Percentiles rank a stretch among this genome's conserved stretches.
phyloP scores from a whole-genome alignment of 2,888 invertebrate species.

The Quadriops clusia region DNA sequence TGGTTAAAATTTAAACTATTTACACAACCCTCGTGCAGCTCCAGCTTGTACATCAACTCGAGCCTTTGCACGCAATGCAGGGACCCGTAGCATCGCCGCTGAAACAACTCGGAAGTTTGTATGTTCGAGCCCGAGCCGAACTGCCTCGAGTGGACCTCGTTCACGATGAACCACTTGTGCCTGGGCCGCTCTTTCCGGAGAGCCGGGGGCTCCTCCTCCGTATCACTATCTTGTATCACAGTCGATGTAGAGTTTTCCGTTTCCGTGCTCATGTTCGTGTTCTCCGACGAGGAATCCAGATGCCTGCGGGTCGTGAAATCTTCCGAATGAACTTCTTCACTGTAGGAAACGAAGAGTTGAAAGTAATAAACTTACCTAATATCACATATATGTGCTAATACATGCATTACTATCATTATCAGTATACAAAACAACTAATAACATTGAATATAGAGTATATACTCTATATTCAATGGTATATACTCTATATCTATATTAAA shows the following conservation, averaged over 20 bases:
- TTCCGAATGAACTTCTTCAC: constrained; percentile 7
- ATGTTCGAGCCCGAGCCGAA: constrained; percentile 40
- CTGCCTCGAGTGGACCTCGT: constrained; percentile 55
- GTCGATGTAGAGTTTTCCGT: constrained; percentile 14
- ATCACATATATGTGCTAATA: too few species aligned
- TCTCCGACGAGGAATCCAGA: constrained; percentile 10
- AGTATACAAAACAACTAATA: too few species aligned
- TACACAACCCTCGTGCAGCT: constrained; percentile 79
- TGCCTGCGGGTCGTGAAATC: constrained; percentile 5
- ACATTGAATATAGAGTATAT: too few species aligned
- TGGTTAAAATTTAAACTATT: constrained; percentile 86
- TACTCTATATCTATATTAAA: too few species aligned
- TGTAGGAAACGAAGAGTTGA: constrained; percentile 5
- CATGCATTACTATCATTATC: too few species aligned
- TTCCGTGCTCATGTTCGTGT: constrained; percentile 10
- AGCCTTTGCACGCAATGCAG: constrained; percentile 72
- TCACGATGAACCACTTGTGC: constrained; percentile 52
- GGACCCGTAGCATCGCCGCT: constrained; percentile 66
- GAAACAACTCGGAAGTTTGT: constrained; percentile 46
- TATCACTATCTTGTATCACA: constrained; percentile 17
- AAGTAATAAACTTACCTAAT: too few species aligned
- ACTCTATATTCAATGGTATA: too few species aligned
- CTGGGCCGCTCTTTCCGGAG: constrained; percentile 50
- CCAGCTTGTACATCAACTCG: constrained; percentile 62
- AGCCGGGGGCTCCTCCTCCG: constrained; percentile 36